Evolutionary conservation across 2,888 invertebrate genomes (phyloP).

Genomic region (Deroplatys truncata): DNA sequence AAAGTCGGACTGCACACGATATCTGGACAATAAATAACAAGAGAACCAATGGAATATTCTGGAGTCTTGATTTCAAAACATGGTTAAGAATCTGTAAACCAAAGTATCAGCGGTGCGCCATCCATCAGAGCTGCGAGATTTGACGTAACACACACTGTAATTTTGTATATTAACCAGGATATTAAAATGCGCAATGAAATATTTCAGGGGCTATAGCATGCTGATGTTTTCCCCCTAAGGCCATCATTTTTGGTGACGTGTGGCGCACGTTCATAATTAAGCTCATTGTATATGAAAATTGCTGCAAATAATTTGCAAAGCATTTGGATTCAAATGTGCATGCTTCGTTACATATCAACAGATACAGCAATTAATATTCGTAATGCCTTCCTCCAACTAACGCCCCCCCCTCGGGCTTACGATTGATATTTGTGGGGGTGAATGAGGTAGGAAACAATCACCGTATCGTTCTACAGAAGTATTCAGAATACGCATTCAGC

Average conservation of each 20-base stretch:
- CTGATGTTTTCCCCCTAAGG: not conserved
- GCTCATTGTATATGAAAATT: not conserved
- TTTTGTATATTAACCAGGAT: not conserved
- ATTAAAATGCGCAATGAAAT: not conserved
- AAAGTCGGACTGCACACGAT: too few relatives aligned
- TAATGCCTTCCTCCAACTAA: not conserved
- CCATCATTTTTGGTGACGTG: not conserved
- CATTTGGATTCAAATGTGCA: not conserved
- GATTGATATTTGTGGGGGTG: not conserved
- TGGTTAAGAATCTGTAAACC: not conserved
- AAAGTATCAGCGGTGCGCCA: not conserved
- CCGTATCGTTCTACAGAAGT: too few relatives aligned
- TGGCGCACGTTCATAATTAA: not conserved
- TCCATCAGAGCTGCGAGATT: not conserved
- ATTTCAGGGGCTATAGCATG: not conserved
- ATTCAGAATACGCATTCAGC: too few relatives aligned
- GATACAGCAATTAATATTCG: not conserved
- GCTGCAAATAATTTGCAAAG: not conserved
- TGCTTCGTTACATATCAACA: not conserved
- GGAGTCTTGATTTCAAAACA: too few relatives aligned
- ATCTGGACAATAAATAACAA: too few relatives aligned
- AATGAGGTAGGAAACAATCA: too few relatives aligned
- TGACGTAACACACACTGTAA: not conserved
- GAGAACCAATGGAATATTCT: too few relatives aligned
- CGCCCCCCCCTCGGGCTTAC: not conserved